Evolutionary conservation across 92 coral and sea anemone species (phyloP), one percentile per base, ranked within the genome.

Genomic region (Porites rus): DNA sequence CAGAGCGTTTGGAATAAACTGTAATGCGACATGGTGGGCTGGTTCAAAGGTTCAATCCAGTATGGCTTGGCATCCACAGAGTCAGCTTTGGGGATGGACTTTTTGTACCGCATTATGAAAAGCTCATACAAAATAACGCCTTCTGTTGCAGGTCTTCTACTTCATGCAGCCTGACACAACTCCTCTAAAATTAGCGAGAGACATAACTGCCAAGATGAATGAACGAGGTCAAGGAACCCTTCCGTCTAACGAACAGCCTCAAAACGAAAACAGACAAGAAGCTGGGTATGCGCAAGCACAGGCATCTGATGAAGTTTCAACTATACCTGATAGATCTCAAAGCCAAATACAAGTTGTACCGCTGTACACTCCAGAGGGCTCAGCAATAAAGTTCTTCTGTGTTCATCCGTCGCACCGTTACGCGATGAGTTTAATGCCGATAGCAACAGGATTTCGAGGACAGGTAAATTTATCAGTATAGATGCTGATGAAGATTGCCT

Each of bases 81-180:
- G 24, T 22, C 24, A 22, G 24, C 24, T 22, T 22, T 22, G 24
- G 24, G 11, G 9, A 28, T 3, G n/a, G 76, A 7, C 7, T 38
- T 0, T 18, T 4, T 5, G 0, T 20, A 8, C 51, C 10, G 6
- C 10, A 9, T 6, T 20, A 31, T 16, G 53, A 6, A 31, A 3
- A 46, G 24, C 24, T 65, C 9, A 18, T 3, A 22, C 24, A 22
- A 24, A 65, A 65, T 9, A 17, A 71, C 0, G 1, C 7, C 3
- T 17, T 56, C 31, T 54, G 65, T 80, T 77, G 20, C 76, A 96
- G 98, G 91, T 92, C 9, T 92, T 92, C 76, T 94, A 96, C 89
- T 96, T 96, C 51, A 93, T 96, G 95, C 97, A 96, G 74, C 98
- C 95, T 4, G 95, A 96, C 60, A 93, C 95, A 1, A 92, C 97